A percentile compares a stretch with the other conserved stretches of the same genome.
Evolutionary conservation across 2,797 vertebrate genomes (phyloP).

Genomic region (Danio albolineatus): DNA sequence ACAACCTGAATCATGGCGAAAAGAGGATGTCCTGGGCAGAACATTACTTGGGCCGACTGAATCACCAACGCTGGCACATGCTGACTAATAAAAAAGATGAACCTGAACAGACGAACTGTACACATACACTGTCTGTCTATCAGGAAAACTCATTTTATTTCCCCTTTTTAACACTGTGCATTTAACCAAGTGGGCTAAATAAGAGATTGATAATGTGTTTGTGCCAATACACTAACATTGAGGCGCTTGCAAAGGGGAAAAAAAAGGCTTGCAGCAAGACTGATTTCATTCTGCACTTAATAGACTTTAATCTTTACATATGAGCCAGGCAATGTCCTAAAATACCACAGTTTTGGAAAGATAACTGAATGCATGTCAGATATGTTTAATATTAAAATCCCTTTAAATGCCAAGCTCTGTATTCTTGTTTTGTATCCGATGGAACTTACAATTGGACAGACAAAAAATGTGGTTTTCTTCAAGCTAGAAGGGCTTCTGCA

Average conservation of each 20-base stretch:
- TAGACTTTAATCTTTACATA: too few relatives aligned
- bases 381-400: too few relatives aligned
- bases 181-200: neutral
- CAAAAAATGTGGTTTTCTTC: too few relatives aligned
- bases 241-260: neutral
- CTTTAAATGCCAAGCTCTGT: too few relatives aligned
- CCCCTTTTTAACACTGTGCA: neutral
- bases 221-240: neutral
- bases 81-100: conserved; percentile 26
- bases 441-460: too few relatives aligned
- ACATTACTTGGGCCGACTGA: neutral
- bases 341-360: too few relatives aligned
- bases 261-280: neutral
- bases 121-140: neutral
- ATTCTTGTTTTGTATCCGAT: too few relatives aligned
- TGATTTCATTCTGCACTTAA: neutral
- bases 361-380: too few relatives aligned
- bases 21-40: neutral
- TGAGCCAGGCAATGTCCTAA: too few relatives aligned
- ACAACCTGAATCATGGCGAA: neutral
- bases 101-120: neutral
- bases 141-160: neutral
- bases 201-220: neutral
- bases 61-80: neutral
- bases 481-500: too few relatives aligned